Evolutionary conservation across 1,140 invertebrate genomes (phyloP).

Genomic region (Protaetia brevitarsis): DNA sequence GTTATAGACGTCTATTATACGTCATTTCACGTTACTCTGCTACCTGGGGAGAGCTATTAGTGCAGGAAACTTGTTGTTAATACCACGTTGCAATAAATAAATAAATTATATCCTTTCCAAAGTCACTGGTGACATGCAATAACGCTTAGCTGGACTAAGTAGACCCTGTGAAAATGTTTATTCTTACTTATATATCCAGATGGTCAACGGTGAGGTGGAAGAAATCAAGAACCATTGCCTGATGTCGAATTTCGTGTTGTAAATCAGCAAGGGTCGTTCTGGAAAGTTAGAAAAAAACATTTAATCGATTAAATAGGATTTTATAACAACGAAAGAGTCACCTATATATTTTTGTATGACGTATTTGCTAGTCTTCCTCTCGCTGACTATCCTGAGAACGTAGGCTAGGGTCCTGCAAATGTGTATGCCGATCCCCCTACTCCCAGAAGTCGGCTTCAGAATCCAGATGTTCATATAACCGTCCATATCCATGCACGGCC

Average conservation of each 20-base stretch:
- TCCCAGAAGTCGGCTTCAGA: conserved; percentile 83
- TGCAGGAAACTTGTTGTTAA: too few relatives aligned
- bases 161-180: neutral
- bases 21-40: too few relatives aligned
- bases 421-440: conserved; percentile 81
- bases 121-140: too few relatives aligned
- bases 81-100: too few relatives aligned
- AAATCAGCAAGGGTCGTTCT: conserved; percentile 79
- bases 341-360: conserved; percentile 93
- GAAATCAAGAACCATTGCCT: conserved; percentile 87
- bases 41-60: too few relatives aligned
- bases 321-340: conserved; percentile 41
- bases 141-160: too few relatives aligned
- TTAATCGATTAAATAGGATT: neutral
- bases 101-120: too few relatives aligned
- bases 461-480: conserved; percentile 89
- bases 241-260: conserved; percentile 91
- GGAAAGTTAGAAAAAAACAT: conserved; percentile 38
- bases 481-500: conserved; percentile 68
- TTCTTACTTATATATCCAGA: conserved; percentile 83
- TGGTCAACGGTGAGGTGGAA: conserved; percentile 72
- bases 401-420: conserved; percentile 48
- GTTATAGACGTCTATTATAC: too few relatives aligned
- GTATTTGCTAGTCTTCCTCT: conserved; percentile 66
- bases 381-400: conserved; percentile 63